These are phyloP conservation scores for Pteria penguin DNA, from an alignment of 2,888 invertebrate genomes.

Conservation along the genomic window DNA sequence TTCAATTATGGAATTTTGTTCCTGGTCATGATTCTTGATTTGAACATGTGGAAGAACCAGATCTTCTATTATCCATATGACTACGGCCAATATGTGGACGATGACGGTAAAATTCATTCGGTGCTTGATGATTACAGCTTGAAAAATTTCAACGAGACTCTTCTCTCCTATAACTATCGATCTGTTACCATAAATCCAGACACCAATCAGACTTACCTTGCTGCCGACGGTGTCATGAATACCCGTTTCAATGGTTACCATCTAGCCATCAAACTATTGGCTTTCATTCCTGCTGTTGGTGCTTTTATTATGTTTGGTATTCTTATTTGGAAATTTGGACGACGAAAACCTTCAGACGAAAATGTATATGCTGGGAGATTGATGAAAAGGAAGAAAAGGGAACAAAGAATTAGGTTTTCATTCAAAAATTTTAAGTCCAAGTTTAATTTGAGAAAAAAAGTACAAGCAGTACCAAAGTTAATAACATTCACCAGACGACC, in stretches of 20 bases:
- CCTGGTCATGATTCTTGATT: constrained; percentile 81
- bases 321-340: constrained; percentile 71
- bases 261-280: constrained; percentile 79
- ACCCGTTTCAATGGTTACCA: constrained; percentile 80
- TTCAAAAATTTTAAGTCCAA: constrained; percentile 34
- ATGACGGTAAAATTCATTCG: constrained; percentile 77
- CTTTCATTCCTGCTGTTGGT: constrained; percentile 80
- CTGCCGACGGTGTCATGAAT: constrained; percentile 81
- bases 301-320: constrained; percentile 73
- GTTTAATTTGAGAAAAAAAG: constrained; percentile 48
- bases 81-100: constrained; percentile 81
- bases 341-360: constrained; percentile 67
- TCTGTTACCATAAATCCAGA: constrained; percentile 77
- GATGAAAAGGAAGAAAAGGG: constrained; percentile 62
- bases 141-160: constrained; percentile 70
- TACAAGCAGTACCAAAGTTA: constrained; percentile 59
- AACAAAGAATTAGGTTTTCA: constrained; percentile 47
- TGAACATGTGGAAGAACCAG: constrained; percentile 83
- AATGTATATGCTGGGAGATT: constrained; percentile 73
- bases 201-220: constrained; percentile 78
- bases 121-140: constrained; percentile 67
- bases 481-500: constrained; percentile 45
- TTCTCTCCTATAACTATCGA: constrained; percentile 79
- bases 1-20: constrained; percentile 82
- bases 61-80: constrained; percentile 81